phyloP scores from a whole-genome alignment of 2,797 vertebrate genomes.

The Alauda arvensis region DNA sequence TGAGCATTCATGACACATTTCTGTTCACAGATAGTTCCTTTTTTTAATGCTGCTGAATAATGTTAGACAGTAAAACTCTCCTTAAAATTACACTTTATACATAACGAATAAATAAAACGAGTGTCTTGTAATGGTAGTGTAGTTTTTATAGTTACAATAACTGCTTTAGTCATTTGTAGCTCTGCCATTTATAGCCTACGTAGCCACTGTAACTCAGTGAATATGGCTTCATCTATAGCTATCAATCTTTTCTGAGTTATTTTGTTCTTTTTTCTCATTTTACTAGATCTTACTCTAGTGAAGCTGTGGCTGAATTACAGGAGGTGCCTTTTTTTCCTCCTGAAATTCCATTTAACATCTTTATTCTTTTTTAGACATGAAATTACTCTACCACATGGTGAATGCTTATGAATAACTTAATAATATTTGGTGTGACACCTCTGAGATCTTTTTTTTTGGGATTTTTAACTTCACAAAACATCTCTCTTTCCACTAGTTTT shows the following conservation, averaged over 20 bases:
- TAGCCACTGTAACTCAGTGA: not conserved
- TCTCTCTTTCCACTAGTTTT: not conserved
- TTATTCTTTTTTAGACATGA: not conserved
- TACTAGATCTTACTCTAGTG: not conserved
- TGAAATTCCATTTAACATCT: not conserved
- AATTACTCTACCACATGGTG: not conserved
- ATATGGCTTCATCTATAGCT: not conserved
- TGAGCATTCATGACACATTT: not conserved
- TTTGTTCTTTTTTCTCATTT: not conserved
- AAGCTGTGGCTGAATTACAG: not conserved
- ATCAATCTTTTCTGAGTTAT: not conserved
- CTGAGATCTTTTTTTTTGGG: not conserved
- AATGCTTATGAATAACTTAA: not conserved
- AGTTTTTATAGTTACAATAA: constrained; percentile 15
- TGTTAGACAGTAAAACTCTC: not conserved
- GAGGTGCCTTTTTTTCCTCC: not conserved
- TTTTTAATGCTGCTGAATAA: not conserved
- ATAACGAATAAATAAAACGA: not conserved
- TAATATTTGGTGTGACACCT: not conserved
- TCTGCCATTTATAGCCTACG: not conserved
- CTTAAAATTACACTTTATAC: not conserved
- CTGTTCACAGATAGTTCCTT: not conserved
- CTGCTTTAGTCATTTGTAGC: not conserved
- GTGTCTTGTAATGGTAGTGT: not conserved
- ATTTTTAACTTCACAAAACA: not conserved